Conservation (phyloP, 2,797 vertebrate species). For the Enoplosus armatus region DNA sequence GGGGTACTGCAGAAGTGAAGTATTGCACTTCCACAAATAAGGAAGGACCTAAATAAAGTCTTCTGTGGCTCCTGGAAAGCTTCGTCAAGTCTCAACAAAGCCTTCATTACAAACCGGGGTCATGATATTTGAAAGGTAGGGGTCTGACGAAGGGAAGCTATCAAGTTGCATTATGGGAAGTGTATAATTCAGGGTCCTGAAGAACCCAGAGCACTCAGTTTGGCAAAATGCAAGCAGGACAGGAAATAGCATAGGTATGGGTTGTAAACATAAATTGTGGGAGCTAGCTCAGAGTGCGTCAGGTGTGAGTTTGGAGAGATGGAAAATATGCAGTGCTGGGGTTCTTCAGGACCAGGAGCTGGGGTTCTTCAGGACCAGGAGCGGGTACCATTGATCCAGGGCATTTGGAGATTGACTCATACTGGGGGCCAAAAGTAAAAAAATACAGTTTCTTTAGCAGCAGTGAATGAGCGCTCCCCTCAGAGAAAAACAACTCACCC, state of each 20-base stretch:
- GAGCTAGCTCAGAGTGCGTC: background rate
- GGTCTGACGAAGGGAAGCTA: background rate
- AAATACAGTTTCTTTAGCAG: background rate
- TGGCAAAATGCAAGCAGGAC: background rate
- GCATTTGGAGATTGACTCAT: background rate
- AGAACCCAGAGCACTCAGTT: background rate
- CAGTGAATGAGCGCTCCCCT: background rate
- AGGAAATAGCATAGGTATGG: no score
- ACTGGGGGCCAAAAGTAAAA: background rate
- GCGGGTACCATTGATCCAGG: background rate
- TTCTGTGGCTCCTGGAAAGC: no score
- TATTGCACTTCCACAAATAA: background rate
- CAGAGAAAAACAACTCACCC: background rate
- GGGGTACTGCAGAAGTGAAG: no score
- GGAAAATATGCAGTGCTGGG: background rate
- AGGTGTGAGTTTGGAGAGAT: constrained; percentile 1
- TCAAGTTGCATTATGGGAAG: background rate
- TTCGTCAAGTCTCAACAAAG: background rate
- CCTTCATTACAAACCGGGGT: background rate
- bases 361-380: background rate
- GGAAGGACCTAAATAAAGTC: no score
- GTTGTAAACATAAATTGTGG: background rate
- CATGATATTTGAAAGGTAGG: background rate
- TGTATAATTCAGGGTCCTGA: background rate
- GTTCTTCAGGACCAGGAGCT: background rate